Evolutionary conservation across 2,113 vertebrate species (phyloP).

Genomic region (Beaufortia kweichowensis): DNA sequence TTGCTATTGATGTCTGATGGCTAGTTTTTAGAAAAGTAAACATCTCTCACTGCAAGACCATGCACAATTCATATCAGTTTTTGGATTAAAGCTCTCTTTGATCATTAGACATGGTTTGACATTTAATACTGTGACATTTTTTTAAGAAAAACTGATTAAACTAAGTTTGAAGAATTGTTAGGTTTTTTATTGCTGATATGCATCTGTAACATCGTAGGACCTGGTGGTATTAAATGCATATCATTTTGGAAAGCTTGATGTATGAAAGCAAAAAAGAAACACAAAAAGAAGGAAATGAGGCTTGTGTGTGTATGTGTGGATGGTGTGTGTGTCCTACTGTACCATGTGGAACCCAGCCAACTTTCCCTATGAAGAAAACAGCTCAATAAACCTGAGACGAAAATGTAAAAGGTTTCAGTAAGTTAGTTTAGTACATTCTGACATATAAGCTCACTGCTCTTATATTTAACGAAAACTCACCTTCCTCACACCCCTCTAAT

Average conservation of each 20-base stretch:
- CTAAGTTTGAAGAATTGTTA: not conserved
- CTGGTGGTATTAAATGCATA: not conserved
- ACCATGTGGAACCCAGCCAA: no score
- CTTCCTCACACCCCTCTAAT: not conserved
- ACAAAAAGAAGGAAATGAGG: not conserved
- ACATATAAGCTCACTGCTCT: constrained; percentile 2
- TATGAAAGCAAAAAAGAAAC: not conserved
- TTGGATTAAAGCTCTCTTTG: constrained; percentile 10
- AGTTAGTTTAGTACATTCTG: constrained; percentile 19
- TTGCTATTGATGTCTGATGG: constrained; percentile 35
- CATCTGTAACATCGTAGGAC: no score
- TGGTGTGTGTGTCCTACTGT: no score
- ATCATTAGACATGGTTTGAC: constrained; percentile 23
- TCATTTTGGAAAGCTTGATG: not conserved
- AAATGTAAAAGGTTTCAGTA: no score
- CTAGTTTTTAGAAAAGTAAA: constrained; percentile 20
- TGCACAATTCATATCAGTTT: not conserved
- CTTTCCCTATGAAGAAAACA: no score
- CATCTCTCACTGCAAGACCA: constrained; percentile 9
- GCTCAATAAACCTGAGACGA: no score
- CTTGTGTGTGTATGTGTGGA: not conserved
- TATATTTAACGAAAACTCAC: constrained; percentile 12
- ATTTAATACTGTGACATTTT: constrained; percentile 31
- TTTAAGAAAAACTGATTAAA: constrained; percentile 7
- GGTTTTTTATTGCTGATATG: no score